Evolutionary conservation across 2,113 vertebrate genomes (phyloP), one percentile per base, ranked within the genome.

Genomic region (Campylomormyrus tamandua): DNA sequence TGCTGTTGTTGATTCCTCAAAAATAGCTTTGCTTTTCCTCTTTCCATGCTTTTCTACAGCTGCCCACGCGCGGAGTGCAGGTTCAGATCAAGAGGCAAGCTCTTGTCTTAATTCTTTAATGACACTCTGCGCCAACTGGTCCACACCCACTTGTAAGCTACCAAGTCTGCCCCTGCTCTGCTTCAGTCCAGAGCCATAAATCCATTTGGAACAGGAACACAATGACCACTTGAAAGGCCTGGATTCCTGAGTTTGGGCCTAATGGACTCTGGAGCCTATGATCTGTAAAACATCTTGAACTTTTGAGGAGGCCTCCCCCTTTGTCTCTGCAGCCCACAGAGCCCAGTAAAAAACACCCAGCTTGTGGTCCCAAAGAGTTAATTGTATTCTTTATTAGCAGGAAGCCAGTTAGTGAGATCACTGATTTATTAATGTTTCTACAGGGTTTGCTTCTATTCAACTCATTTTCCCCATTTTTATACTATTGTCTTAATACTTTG

Each of bases 151-250:
- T 90, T 88, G 92, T 90, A 58, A 90, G 91, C 83, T 87, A 83
- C 91, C 39, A 45, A 87, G 90, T 91, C 53, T 92, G 92, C 91
- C 92, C 53, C 83, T 92, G 89, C 91, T 92, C 92, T 90, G 91
- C 91, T 92, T 90, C 85, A 90, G 53, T 87, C 92, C 89, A 90
- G 3, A 84, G 89, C 91, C 92, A 91, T 96, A 95, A 96, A 95
- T 89, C 92, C 88, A 88, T 93, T 70, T 90, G 83, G 90, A 90
- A 91, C 87, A 90, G 88, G 90, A 89, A 92, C 89, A 91, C 90
- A 93, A 92, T 90, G 92, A 88, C 90, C 90, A 89, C 93, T 94
- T 93, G 89, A 94, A 93, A 93, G 92, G 88, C 83, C 39, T 9
- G 15, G 90, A 70, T 93, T 91, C 92, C 91, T 92, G 83, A 91